phyloP scores from a whole-genome alignment of 2,888 invertebrate genomes.

The Phengaris alcon region DNA sequence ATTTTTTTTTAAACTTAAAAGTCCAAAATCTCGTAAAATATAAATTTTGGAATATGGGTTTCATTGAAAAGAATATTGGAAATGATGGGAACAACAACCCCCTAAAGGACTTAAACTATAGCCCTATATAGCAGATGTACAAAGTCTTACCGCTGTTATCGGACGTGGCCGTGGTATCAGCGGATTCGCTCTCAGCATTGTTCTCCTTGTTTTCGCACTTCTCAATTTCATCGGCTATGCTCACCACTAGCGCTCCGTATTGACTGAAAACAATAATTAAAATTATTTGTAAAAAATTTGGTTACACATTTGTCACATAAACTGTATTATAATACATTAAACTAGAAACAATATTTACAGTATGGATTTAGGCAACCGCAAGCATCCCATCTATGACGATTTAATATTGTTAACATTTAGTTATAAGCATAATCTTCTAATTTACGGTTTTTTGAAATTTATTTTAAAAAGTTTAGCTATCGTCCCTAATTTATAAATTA shows the following conservation, averaged over 20 bases:
- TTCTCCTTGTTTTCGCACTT: slow-evolving; percentile 42
- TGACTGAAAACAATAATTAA: slow-evolving; percentile 52
- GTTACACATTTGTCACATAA: neutral
- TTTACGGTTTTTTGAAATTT: neutral
- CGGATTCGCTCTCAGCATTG: slow-evolving; percentile 44
- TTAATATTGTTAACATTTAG: neutral
- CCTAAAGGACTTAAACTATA: too few relatives aligned
- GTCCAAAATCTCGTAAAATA: too few relatives aligned
- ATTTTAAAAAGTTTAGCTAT: neutral
- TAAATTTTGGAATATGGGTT: too few relatives aligned
- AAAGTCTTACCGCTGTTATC: slow-evolving; percentile 47
- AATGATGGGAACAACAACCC: too few relatives aligned
- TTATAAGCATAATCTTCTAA: neutral
- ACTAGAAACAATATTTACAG: neutral
- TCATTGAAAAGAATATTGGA: too few relatives aligned
- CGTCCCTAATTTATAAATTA: neutral
- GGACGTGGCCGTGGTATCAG: slow-evolving; percentile 39
- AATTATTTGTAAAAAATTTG: neutral
- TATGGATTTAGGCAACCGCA: neutral
- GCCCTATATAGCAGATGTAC: neutral
- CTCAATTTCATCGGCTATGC: slow-evolving; percentile 58
- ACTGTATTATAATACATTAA: neutral
- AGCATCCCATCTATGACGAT: slow-evolving; percentile 7
- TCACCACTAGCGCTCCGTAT: slow-evolving; percentile 71
- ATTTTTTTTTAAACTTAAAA: too few relatives aligned